Evolutionary conservation across 2,113 vertebrate genomes (phyloP), one percentile per base, ranked within the genome.

Genomic region (Zingel zingel): DNA sequence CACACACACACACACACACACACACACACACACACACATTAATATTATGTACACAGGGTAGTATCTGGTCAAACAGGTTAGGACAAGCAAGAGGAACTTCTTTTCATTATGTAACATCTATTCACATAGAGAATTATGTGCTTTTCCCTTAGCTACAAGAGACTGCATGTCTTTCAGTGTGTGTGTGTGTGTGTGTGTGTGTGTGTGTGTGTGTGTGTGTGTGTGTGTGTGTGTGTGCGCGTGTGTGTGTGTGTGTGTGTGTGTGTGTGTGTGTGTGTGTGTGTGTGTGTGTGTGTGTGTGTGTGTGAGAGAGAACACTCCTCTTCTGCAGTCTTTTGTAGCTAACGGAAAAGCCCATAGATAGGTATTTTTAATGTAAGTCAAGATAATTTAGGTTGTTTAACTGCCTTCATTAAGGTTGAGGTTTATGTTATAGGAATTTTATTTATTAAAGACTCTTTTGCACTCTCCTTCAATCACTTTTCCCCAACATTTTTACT

Each of bases 41-140:
- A 56, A 56, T 65, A 67, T 33, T 82, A 58, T 81, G 23, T 72
- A 76, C 70, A 85, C 50, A 50, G 64, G 74, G 25, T 86, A 85
- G 57, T 72, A 77, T 82, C 78, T 89, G 84, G 86, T 85, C 86
- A 59, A 80, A 88, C 91, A 84, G 84, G 91, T 90, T 88, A 66
- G 69, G 25, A 67, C 85, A 89, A 69, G 88, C 65, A 82, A 53
- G 10, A 84, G 63, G 48, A 86, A 79, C 72, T 50, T 81, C 63
- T 88, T 86, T 75, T 83, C 62, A 81, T 92, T 89, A 82, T 76
- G 71, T 74, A 86, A 86, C 77, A 33, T 74, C 72, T 81, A 75
- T 90, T 89, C 78, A 90, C 19, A 66, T n/a, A 5, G 48, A 81
- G 74, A 85, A 84, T 88, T 82, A 85, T 80, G 86, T 50, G 57